Evolutionary conservation across 64 coral and sea anemone species (phyloP).

Genomic region (Montipora cactus): DNA sequence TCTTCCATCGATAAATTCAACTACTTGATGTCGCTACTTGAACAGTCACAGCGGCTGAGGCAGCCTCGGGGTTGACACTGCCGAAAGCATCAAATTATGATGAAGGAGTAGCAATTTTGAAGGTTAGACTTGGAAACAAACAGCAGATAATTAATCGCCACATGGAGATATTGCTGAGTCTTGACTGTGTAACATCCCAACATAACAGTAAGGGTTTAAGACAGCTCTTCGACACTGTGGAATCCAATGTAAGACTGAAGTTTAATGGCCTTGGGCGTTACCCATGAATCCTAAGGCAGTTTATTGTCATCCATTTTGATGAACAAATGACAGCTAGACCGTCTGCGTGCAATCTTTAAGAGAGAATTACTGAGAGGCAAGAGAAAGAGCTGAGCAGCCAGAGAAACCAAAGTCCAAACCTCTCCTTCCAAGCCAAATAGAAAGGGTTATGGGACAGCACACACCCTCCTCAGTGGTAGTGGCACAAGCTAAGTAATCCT

Average conservation of each 20-base stretch:
- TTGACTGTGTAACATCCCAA: neutral
- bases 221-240: slow-evolving; percentile 1
- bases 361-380: neutral
- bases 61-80: neutral
- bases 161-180: slow-evolving; percentile 17
- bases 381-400: neutral
- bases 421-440: too few species aligned
- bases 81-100: slow-evolving; percentile 3
- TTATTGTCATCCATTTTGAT: slow-evolving; percentile 27
- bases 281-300: slow-evolving; percentile 18
- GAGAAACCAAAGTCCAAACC: neutral
- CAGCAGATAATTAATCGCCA: slow-evolving; percentile 21
- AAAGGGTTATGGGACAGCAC: too few species aligned
- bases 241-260: slow-evolving; percentile 15
- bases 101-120: neutral
- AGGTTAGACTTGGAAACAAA: neutral
- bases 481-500: too few species aligned
- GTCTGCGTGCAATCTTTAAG: neutral
- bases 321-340: neutral
- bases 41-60: too few species aligned
- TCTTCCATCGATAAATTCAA: too few species aligned
- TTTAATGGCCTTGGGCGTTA: neutral
- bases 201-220: neutral
- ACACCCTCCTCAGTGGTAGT: neutral
- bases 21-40: too few species aligned